Percentiles rank a stretch among this genome's conserved stretches.
Evolutionary conservation across 2,888 invertebrate genomes (phyloP).

Genomic region (Patella depressa): DNA sequence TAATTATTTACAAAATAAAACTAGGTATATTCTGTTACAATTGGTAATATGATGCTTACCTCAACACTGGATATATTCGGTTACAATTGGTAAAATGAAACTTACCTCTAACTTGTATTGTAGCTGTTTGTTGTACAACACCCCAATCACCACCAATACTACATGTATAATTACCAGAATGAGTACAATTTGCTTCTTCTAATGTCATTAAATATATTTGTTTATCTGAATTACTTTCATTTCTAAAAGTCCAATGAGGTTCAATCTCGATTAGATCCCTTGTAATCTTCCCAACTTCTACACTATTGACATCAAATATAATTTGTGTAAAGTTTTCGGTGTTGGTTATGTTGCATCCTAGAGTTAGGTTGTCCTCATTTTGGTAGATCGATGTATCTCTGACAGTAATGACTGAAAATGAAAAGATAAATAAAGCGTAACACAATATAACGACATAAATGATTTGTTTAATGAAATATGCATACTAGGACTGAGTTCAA

Average conservation of each 20-base stretch:
- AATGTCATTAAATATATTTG: too few species aligned
- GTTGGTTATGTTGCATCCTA: background rate
- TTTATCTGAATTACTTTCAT: too few species aligned
- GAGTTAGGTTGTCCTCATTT: background rate
- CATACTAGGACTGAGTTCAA: too few species aligned
- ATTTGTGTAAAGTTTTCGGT: background rate
- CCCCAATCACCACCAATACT: background rate
- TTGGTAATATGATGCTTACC: background rate
- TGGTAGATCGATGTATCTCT: background rate
- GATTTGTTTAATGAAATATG: too few species aligned
- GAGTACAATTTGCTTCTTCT: too few species aligned
- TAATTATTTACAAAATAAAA: background rate
- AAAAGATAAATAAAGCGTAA: too few species aligned
- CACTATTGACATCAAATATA: background rate
- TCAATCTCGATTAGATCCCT: too few species aligned
- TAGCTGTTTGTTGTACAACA: background rate
- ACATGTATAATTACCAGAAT: background rate
- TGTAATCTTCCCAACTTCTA: too few species aligned
- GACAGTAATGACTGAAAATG: too few species aligned
- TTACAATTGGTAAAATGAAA: background rate
- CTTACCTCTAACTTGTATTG: background rate
- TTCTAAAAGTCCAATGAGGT: too few species aligned
- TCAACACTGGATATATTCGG: background rate
- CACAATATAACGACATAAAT: too few species aligned
- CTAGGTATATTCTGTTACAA: background rate